These are phyloP conservation scores for Microplitis mediator DNA, from an alignment of 1,140 invertebrate species.

Conservation along the genomic window DNA sequence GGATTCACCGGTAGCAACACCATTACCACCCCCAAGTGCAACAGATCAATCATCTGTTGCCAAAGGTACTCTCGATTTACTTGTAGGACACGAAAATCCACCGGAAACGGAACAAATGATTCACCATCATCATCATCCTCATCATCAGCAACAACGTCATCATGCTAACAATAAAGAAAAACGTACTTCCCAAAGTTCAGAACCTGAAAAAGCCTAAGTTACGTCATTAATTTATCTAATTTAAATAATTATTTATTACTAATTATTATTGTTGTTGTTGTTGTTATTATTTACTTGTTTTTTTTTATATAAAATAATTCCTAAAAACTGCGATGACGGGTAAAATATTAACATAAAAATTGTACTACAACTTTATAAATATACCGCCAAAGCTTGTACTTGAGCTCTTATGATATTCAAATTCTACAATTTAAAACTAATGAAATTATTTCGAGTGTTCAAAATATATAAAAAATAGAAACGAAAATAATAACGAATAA, in stretches of 20 bases:
- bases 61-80: constrained; percentile 47
- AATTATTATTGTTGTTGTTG: neutral
- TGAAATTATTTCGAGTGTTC: neutral
- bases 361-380: no score
- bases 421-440: neutral
- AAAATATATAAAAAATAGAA: neutral
- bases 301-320: no score
- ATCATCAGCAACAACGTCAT: constrained; percentile 46
- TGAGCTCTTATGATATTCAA: no score
- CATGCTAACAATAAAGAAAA: constrained; percentile 56
- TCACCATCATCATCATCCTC: constrained; percentile 43
- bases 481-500: neutral
- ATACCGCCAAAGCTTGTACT: no score
- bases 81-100: constrained; percentile 53
- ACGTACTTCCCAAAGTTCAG: constrained; percentile 53
- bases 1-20: constrained; percentile 51
- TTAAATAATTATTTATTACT: neutral
- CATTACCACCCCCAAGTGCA: constrained; percentile 40
- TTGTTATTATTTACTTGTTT: no score
- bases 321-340: no score
- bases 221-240: neutral
- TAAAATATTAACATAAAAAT: no score
- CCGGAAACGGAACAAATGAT: constrained; percentile 52
- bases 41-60: constrained; percentile 42
- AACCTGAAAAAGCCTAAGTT: constrained; percentile 54